Evolutionary conservation across 2,113 vertebrate genomes (phyloP).

Genomic region (Platycercus adscitus): DNA sequence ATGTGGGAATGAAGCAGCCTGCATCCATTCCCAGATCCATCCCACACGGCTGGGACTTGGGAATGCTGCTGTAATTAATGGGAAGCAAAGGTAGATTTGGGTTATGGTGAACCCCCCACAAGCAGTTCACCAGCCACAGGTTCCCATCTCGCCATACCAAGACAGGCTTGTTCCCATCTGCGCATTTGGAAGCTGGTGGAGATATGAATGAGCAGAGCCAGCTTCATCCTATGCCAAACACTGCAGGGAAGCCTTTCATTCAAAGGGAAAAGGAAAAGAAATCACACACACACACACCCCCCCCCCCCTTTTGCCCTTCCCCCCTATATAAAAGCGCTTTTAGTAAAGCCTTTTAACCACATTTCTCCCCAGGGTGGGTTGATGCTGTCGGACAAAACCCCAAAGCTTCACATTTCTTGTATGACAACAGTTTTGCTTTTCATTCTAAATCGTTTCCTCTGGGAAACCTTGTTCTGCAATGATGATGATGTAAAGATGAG

Average conservation of each 20-base stretch:
- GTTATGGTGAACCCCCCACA: rapidly evolving
- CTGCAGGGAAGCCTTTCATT: not conserved
- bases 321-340: not conserved
- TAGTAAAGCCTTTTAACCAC: not conserved
- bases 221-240: not conserved
- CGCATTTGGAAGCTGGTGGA: not conserved
- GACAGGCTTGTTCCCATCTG: not conserved
- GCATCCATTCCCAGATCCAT: not conserved
- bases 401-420: not conserved
- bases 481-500: rapidly evolving
- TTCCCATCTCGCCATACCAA: rapidly evolving
- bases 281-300: too few relatives aligned
- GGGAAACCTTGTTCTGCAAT: not conserved
- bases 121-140: not conserved
- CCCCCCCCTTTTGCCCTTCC: too few relatives aligned
- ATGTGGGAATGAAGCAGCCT: not conserved
- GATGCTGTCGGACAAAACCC: not conserved
- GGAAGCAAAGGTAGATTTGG: not conserved
- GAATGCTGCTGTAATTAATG: not conserved
- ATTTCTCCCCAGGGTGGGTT: not conserved
- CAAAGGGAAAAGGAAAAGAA: not conserved
- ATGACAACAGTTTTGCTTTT: not conserved
- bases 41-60: not conserved
- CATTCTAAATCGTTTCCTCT: not conserved
- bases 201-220: not conserved